Percentiles rank a stretch among this genome's conserved stretches.
Conservation (phyloP, 2,113 vertebrate species). For the Azemiops feae region DNA sequence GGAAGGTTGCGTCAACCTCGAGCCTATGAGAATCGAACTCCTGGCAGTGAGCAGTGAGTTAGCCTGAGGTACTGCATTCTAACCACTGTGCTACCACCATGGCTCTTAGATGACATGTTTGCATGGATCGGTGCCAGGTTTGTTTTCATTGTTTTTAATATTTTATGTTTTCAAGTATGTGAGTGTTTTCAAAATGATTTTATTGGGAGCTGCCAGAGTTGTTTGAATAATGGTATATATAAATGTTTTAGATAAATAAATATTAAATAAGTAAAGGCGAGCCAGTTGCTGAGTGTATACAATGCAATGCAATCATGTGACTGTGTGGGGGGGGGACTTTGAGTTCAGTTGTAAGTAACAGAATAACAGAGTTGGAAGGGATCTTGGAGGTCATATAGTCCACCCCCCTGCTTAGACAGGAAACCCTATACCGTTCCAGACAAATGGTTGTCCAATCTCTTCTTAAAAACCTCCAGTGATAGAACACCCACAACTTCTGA, state of each 20-base stretch:
- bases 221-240: background rate
- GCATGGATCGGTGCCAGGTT: background rate
- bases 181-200: background rate
- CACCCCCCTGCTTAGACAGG: background rate
- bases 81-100: too few species aligned
- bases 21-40: too few species aligned
- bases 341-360: background rate
- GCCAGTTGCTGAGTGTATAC: background rate
- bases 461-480: background rate
- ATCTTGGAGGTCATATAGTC: background rate
- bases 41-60: too few species aligned
- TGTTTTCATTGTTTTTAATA: background rate
- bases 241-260: background rate
- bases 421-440: background rate
- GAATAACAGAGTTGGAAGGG: background rate
- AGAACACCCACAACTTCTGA: background rate
- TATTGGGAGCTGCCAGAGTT: background rate
- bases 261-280: background rate
- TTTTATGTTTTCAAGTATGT: background rate
- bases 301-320: background rate
- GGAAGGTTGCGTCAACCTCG: too few species aligned
- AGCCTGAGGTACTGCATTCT: too few species aligned
- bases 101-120: background rate
- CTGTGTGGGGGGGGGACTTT: background rate
- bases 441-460: background rate